Evolutionary conservation across 2,888 invertebrate genomes (phyloP), one percentile per base, ranked within the genome.

Genomic region (Eupithecia subfuscata): DNA sequence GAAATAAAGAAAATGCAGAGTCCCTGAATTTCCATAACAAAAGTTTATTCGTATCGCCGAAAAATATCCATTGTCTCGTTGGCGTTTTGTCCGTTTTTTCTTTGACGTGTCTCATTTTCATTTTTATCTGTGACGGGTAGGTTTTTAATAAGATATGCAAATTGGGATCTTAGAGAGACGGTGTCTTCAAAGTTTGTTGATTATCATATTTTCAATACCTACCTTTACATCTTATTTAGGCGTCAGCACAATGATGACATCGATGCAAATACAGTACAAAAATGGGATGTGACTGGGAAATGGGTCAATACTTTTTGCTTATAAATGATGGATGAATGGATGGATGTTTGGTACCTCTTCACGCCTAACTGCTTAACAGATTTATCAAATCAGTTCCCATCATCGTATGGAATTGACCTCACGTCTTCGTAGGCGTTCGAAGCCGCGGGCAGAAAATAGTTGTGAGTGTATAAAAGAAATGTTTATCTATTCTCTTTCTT

Each of bases 101-200:
- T 91, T 91, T 91, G 91, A 92, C 92, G 81, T 80, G 90, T 93
- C 92, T 93, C 91, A 90, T 94, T 94, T 93, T 93, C 92, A 90
- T 93, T 92, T 93, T 92, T 92, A 92, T 93, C 92, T 91, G 85
- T 88, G 87, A 88, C 89, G 91, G 88, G 88, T 89, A 88, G 90
- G 87, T 90, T 93, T 92, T 92, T 94, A 93, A 94, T 94, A 94
- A 94, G 93, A 92, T 93, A 94, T 94, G 94, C 91, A 93, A 92
- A 93, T 93, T 88, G 73, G 60, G 68, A 75, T 87, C 84, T 82
- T 85, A 87, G 88, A 89, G 81, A 84, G 80, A 83, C 83, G 82
- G 85, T 79, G 85, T 83, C 87, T 87, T 87, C 89, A 86, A 88
- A 88, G 83, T 88, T 87, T 85, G 82, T 79, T 80, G 82, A 79